Conservation (phyloP, 1,140 invertebrate species). For the Copidosoma floridanum region DNA sequence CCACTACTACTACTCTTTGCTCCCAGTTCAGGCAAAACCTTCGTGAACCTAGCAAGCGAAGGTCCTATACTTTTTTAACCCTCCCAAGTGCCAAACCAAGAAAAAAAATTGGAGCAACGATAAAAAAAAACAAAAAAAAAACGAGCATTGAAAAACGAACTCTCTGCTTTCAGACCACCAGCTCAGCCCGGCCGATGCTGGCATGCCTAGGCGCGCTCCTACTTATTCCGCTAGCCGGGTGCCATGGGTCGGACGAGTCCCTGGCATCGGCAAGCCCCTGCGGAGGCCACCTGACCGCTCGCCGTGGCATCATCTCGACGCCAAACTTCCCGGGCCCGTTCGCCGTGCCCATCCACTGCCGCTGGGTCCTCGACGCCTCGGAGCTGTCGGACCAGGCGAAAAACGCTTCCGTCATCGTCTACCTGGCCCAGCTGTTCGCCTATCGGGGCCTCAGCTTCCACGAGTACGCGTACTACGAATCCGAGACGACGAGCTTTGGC, state of each 20-base stretch:
- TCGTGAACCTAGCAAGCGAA: no score
- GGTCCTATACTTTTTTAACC: no score
- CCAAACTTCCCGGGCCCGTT: slow-evolving; percentile 80
- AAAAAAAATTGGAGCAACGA: no score
- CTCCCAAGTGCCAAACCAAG: no score
- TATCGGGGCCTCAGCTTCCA: slow-evolving; percentile 76
- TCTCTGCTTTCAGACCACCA: background rate
- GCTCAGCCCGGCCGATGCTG: background rate
- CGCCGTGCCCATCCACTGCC: slow-evolving; percentile 75
- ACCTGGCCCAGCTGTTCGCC: slow-evolving; percentile 85
- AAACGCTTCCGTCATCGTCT: slow-evolving; percentile 73
- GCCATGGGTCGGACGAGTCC: no score
- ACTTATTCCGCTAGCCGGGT: no score
- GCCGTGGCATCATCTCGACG: slow-evolving; percentile 71
- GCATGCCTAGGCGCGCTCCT: slow-evolving; percentile 3
- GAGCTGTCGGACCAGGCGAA: slow-evolving; percentile 43
- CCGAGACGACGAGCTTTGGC: slow-evolving; percentile 65
- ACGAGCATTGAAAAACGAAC: background rate
- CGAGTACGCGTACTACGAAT: slow-evolving; percentile 78
- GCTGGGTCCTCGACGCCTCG: slow-evolving; percentile 82
- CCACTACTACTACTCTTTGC: no score
- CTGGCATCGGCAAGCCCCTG: slow-evolving; percentile 51
- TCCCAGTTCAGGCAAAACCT: no score
- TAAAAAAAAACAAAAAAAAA: no score
- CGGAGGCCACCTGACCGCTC: slow-evolving; percentile 62